A percentile compares a stretch with the other conserved stretches of the same genome.
Conservation (phyloP, 2,797 vertebrate species). For the Myotis vivesi region DNA sequence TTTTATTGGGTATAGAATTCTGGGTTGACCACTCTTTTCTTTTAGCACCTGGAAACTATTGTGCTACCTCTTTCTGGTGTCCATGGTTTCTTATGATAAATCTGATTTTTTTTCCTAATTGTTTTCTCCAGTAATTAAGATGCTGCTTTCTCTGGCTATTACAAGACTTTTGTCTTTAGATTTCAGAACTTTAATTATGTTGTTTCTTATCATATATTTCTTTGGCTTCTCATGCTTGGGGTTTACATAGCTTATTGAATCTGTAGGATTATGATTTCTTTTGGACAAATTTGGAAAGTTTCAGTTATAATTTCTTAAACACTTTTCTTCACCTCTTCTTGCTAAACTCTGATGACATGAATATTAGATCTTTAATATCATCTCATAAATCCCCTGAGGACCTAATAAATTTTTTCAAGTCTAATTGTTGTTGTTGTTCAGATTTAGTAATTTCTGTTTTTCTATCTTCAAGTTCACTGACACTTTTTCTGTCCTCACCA, state of each 20-base stretch:
- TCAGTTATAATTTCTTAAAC: background rate
- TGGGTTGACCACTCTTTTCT: background rate
- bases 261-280: background rate
- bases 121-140: background rate
- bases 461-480: background rate
- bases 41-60: background rate
- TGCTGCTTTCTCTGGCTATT: background rate
- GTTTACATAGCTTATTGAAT: background rate
- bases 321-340: background rate
- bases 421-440: background rate
- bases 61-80: background rate
- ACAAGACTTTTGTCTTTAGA: background rate
- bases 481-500: background rate
- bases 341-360: background rate
- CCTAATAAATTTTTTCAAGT: background rate
- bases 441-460: background rate
- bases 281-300: background rate
- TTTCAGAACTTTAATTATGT: background rate
- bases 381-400: background rate
- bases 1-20: background rate
- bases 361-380: background rate
- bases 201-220: background rate
- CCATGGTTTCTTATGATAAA: background rate
- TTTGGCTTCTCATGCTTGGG: background rate
- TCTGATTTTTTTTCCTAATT: background rate